These are phyloP conservation scores for Stramonita haemastoma DNA, from an alignment of 2,888 invertebrate genomes.

Conservation along the genomic window DNA sequence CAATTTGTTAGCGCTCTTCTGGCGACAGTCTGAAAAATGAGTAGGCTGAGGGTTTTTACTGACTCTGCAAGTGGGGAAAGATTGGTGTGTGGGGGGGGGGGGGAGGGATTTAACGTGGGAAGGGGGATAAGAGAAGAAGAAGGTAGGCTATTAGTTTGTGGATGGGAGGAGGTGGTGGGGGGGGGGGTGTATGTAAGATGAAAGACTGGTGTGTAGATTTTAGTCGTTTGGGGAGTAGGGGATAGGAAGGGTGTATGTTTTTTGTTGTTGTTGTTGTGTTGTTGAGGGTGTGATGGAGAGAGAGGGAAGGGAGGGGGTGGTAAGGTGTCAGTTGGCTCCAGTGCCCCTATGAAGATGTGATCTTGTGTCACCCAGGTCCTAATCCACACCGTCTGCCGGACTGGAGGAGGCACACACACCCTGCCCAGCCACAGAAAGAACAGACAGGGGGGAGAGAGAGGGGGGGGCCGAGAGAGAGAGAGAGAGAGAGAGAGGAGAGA, in stretches of 20 bases:
- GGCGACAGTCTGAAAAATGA: conserved; percentile 19
- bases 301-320: not conserved
- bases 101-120: not conserved
- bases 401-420: not conserved
- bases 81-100: not conserved
- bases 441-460: not conserved
- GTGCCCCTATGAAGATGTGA: conserved; percentile 5
- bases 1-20: conserved; percentile 38
- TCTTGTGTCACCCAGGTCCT: not conserved
- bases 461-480: not conserved
- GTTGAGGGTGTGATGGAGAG: not conserved
- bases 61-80: no score
- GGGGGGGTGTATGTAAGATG: no score
- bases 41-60: not conserved
- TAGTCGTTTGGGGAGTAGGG: no score
- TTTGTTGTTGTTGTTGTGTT: no score
- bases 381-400: not conserved
- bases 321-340: not conserved
- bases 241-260: no score
- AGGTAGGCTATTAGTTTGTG: no score
- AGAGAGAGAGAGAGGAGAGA: not conserved
- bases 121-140: no score
- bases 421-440: no score
- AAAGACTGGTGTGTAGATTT: no score
- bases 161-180: no score